Base-by-base conservation (phyloP, 2,797 vertebrate species). In the Carapus acus region DNA sequence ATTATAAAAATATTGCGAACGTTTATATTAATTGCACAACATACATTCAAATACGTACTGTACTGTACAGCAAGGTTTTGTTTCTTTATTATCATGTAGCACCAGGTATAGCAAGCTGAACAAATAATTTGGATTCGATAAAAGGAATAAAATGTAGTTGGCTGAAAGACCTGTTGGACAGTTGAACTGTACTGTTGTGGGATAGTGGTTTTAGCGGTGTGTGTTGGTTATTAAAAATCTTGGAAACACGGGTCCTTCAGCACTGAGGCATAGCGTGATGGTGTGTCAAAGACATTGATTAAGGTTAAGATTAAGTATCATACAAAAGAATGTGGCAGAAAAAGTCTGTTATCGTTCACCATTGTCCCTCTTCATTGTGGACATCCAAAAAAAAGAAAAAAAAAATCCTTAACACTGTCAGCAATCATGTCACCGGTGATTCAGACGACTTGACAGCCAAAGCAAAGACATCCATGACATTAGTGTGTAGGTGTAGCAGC, bases 11-110 rank as follows among this genome's bases (percentile, higher is more conserved):
- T 87, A 86, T 82, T 81, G 80, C 85, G 85, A 86, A 85, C 83
- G 86, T 87, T 85, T 83, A 87, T 85, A 88, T 87, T 83, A 85
- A 88, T 88, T 88, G 84, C 85, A 89, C 86, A 80, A 87, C 85
- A 85, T 87, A 86, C 84, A 88, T 88, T 88, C 83, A 85, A 82
- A 87, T 85, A 86, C 83, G 84, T 82, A 87, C 80, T 84, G 84
- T 83, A 82, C 82, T 84, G 84, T 87, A 86, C 83, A 86, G 81
- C 78, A 73, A 82, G 57, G 44, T 67, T 78, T 79, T 43, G 69
- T 65, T 73, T 83, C 59, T 62, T 71, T 77, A 76, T 74, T 77
- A 79, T 78, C 74, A 72, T 78, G 81, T 87, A 88, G 86, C 87
- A 89, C 86, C 86, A 83, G 76, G 56, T 84, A 80, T 58, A 80